These are phyloP conservation scores for Eolophus roseicapilla DNA, from an alignment of 2,113 vertebrate species.

Conservation along the genomic window DNA sequence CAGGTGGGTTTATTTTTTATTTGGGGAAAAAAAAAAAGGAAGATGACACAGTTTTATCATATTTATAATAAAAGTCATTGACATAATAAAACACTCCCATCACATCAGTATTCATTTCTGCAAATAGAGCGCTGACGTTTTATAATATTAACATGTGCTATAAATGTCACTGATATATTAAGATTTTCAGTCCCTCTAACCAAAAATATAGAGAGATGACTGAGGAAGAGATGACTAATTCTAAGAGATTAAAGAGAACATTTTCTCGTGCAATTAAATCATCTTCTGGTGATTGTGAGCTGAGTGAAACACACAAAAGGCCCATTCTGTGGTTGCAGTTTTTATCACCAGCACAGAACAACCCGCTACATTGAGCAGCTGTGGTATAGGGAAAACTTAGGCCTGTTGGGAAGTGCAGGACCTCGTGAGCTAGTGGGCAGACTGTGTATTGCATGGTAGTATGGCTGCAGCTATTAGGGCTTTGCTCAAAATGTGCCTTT, in stretches of 20 bases:
- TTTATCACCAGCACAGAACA: background rate
- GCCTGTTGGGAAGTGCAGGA: background rate
- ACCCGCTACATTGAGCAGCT: background rate
- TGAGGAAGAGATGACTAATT: slow-evolving; percentile 72
- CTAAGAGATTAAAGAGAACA: slow-evolving; percentile 59
- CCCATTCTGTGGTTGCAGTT: background rate
- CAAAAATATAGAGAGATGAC: slow-evolving; percentile 71
- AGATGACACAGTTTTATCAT: slow-evolving; percentile 54
- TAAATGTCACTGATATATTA: slow-evolving; percentile 84
- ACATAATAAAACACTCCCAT: slow-evolving; percentile 76
- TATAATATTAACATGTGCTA: slow-evolving; percentile 83
- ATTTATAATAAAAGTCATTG: slow-evolving; percentile 75
- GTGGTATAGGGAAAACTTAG: background rate
- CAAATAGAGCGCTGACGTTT: slow-evolving; percentile 77
- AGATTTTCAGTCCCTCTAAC: slow-evolving; percentile 77
- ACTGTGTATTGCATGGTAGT: too few relatives aligned
- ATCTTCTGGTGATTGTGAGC: slow-evolving; percentile 54
- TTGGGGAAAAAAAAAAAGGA: background rate
- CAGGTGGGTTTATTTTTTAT: slow-evolving; percentile 42
- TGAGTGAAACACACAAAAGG: slow-evolving; percentile 34
- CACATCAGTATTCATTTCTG: slow-evolving; percentile 77
- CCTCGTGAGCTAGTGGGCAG: background rate
- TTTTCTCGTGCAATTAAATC: slow-evolving; percentile 66
- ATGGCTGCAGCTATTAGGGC: background rate
- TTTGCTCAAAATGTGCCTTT: background rate